Conservation (phyloP, 1,140 invertebrate species). For the Drosophila micromelanica region DNA sequence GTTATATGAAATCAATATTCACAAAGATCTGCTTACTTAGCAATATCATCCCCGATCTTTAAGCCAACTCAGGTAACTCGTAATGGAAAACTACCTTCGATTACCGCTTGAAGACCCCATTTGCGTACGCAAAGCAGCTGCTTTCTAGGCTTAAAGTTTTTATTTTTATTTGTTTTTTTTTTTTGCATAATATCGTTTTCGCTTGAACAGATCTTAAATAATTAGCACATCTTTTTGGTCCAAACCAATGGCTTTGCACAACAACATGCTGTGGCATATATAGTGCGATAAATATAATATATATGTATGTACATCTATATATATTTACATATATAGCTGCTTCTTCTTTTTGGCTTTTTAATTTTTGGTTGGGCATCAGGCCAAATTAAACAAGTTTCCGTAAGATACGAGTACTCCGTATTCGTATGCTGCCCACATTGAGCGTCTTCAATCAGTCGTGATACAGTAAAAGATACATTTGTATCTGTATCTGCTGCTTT, state of each 20-base stretch:
- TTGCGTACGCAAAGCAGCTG: neutral
- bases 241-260: slow-evolving; percentile 24
- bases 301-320: slow-evolving; percentile 34
- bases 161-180: neutral
- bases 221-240: slow-evolving; percentile 49
- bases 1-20: slow-evolving; percentile 6
- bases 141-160: neutral
- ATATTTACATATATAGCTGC: slow-evolving; percentile 26
- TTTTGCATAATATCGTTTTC: neutral
- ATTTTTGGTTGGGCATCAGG: too few relatives aligned
- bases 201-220: slow-evolving; percentile 7
- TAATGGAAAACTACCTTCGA: slow-evolving; percentile 1
- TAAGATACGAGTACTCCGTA: too few relatives aligned
- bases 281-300: slow-evolving; percentile 12
- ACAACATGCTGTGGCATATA: slow-evolving; percentile 17
- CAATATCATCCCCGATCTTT: neutral
- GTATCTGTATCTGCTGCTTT: neutral
- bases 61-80: slow-evolving; percentile 17
- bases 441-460: too few relatives aligned
- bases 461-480: too few relatives aligned
- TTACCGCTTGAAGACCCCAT: neutral
- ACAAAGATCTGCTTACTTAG: neutral
- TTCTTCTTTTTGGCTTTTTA: neutral
- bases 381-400: too few relatives aligned
- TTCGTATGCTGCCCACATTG: too few relatives aligned